Evolutionary conservation across 1,140 invertebrate genomes (phyloP).

Genomic region (Nebria ingens): DNA sequence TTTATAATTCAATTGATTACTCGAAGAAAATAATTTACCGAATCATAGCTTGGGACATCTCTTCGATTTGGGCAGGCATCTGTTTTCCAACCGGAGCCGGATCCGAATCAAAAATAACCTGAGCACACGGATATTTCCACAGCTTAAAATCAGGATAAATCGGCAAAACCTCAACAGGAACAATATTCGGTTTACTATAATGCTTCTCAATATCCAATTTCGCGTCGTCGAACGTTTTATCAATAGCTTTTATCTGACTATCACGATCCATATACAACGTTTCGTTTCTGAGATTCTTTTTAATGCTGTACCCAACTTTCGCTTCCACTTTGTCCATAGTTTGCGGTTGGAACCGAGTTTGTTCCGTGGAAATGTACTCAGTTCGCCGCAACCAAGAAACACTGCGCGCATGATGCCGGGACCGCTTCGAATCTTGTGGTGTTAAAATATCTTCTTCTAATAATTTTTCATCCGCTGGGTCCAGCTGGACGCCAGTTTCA

Average conservation of each 20-base stretch:
- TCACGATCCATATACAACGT: slow-evolving; percentile 94
- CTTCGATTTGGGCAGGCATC: slow-evolving; percentile 79
- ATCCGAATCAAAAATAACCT: slow-evolving; percentile 98
- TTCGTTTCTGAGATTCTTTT: slow-evolving; percentile 90
- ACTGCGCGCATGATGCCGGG: slow-evolving; percentile 81
- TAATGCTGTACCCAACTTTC: slow-evolving; percentile 96
- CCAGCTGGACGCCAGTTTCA: slow-evolving; percentile 58
- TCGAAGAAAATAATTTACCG: slow-evolving; percentile 43
- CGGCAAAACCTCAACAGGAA: slow-evolving; percentile 79
- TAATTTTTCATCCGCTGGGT: slow-evolving; percentile 84
- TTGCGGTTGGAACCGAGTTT: slow-evolving; percentile 91
- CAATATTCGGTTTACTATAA: slow-evolving; percentile 90
- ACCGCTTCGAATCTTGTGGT: slow-evolving; percentile 79
- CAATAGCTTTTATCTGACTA: slow-evolving; percentile 94
- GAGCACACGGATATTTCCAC: slow-evolving; percentile 96
- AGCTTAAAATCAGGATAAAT: slow-evolving; percentile 92
- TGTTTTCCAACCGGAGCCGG: slow-evolving; percentile 75
- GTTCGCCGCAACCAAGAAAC: slow-evolving; percentile 96
- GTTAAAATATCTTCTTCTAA: slow-evolving; percentile 86
- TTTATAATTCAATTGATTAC: slow-evolving; percentile 9
- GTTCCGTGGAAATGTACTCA: slow-evolving; percentile 98
- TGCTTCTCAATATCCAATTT: slow-evolving; percentile 81
- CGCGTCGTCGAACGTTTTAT: slow-evolving; percentile 94
- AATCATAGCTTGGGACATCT: slow-evolving; percentile 99
- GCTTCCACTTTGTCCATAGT: slow-evolving; percentile 95